Base-by-base conservation (phyloP, 2,797 vertebrate genomes). In the Sebastes minor region DNA sequence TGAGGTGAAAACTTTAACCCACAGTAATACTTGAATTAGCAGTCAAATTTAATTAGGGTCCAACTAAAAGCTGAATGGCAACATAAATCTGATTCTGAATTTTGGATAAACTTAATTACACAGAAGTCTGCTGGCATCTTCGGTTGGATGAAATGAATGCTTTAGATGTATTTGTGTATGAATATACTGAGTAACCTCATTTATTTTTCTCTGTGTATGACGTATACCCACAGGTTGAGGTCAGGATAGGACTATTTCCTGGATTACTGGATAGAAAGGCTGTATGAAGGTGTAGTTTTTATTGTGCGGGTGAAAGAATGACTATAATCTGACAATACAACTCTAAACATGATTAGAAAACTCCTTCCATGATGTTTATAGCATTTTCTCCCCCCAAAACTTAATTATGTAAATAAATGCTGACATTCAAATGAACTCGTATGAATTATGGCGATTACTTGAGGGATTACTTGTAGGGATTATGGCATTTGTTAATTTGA, bases 391-490 rank as follows among this genome's bases (percentile, higher is more conserved):
- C 13, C n/a, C 13, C 65, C 5, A 42, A 79, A 85, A 78, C 61
- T 62, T 78, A 67, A 91, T 89, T 83, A 85, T 95, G 92, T 94
- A 92, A 93, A 94, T 94, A 93, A 91, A 91, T 74, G 74, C 71
- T 88, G 89, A 90, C 79, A 84, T 88, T 87, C 68, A 86, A 82
- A 89, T 91, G 78, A 91, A 90, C 88, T 84, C 63, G 66, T 52
- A 91, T 76, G 35, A 87, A 88, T 88, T 73, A 79, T 63, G 30
- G 57, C 9, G 66, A 91, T 89, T 87, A 86, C 84, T 84, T 72
- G 57, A 85, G 72, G 69, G 83, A 90, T 92, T 91, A 86, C 62
- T 78, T 66, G 25, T 80, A 38, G 60, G 77, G 86, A 92, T 91
- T 87, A 88, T 64, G 46, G 67, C 76, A 80, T 92, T 89, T 88